phyloP scores from a whole-genome alignment of 35 echinoderm and acorn worm genomes.

The Lytechinus pictus region DNA sequence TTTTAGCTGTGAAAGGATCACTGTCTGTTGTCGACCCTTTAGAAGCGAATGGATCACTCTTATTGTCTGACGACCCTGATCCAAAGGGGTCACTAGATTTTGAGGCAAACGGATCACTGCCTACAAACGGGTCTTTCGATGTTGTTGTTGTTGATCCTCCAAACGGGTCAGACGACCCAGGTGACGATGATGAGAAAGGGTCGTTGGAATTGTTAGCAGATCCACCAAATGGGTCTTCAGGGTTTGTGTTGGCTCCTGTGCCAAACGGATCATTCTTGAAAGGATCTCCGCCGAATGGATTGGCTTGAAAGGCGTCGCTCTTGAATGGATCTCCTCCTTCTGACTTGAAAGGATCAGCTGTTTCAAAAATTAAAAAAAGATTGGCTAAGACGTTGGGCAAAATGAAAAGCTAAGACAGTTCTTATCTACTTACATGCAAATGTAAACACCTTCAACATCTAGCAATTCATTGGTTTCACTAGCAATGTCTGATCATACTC shows the following conservation, averaged over 20 bases:
- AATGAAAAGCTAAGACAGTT: too few relatives aligned
- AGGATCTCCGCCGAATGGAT: slow-evolving; percentile 93
- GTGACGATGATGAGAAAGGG: slow-evolving; percentile 53
- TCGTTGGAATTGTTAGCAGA: slow-evolving; percentile 33
- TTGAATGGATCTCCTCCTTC: slow-evolving; percentile 88
- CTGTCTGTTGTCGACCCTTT: slow-evolving; percentile 25
- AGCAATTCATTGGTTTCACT: too few relatives aligned
- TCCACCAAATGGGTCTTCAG: slow-evolving; percentile 38
- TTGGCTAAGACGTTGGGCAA: too few relatives aligned
- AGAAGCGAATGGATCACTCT: slow-evolving; percentile 9
- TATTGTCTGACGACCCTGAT: slow-evolving; percentile 9
- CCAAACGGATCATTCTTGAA: slow-evolving; percentile 78
- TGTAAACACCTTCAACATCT: too few relatives aligned
- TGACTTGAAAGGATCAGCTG: slow-evolving; percentile 42
- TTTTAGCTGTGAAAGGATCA: slow-evolving; percentile 65
- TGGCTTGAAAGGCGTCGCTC: slow-evolving; percentile 69
- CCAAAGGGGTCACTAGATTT: slow-evolving; percentile 45
- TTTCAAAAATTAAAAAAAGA: background rate
- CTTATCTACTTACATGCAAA: too few relatives aligned
- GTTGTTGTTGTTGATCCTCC: slow-evolving; percentile 20
- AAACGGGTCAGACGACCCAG: slow-evolving; percentile 37
- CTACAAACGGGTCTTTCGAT: slow-evolving; percentile 34
- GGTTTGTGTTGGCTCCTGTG: slow-evolving; percentile 23
- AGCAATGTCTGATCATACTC: too few relatives aligned
- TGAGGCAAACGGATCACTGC: slow-evolving; percentile 7